Evolutionary conservation across 2,888 invertebrate genomes (phyloP).

Genomic region (Anoncus sp.): DNA sequence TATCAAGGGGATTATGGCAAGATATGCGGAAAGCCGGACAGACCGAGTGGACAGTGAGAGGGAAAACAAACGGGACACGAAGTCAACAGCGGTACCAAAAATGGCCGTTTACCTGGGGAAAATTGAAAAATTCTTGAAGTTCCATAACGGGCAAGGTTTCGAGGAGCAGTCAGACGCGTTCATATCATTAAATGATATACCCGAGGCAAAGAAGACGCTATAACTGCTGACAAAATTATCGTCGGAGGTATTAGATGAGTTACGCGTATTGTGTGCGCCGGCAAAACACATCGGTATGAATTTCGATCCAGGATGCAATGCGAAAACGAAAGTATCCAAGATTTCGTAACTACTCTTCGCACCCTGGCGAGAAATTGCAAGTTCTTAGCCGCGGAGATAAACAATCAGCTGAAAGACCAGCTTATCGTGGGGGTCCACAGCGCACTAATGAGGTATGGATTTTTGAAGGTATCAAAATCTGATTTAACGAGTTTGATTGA

Average conservation of each 20-base stretch:
- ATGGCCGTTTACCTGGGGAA: neutral
- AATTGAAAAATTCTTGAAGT: neutral
- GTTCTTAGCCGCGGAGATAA: constrained; percentile 18
- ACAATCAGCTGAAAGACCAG: constrained; percentile 39
- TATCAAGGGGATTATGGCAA: too few relatives aligned
- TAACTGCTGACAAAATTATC: neutral
- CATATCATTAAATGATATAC: neutral
- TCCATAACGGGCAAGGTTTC: neutral
- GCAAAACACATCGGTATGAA: neutral
- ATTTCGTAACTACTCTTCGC: constrained; percentile 22
- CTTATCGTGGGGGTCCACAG: constrained; percentile 38
- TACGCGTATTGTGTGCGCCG: neutral
- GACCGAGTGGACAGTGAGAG: too few relatives aligned
- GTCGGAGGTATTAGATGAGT: neutral
- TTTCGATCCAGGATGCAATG: constrained; percentile 3
- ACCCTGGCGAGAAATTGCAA: constrained; percentile 25
- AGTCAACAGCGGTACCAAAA: too few relatives aligned
- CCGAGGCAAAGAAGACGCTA: neutral
- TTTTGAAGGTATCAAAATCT: constrained; percentile 21
- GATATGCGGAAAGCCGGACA: too few relatives aligned
- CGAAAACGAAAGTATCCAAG: constrained; percentile 27
- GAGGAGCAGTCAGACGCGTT: neutral
- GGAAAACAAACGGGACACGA: too few relatives aligned
- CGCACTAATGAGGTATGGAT: constrained; percentile 28
- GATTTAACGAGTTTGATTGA: constrained; percentile 15